Evolutionary conservation across 2,888 invertebrate species (phyloP).

Genomic region (Trilocha varians): DNA sequence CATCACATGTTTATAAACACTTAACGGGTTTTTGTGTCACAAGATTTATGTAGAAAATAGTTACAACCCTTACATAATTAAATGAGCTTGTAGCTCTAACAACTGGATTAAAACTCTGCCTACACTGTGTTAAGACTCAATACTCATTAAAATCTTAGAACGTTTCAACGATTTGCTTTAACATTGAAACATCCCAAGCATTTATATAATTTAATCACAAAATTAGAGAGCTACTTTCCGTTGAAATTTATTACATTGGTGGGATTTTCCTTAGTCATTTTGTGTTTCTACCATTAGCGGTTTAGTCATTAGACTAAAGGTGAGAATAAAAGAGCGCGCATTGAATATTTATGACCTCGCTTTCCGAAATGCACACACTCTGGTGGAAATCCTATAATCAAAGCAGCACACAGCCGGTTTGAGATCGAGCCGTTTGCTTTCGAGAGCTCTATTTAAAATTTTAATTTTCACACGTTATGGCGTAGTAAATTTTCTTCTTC

Average conservation of each 20-base stretch:
- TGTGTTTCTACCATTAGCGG: background rate
- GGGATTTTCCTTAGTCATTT: background rate
- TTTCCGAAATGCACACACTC: conserved; percentile 34
- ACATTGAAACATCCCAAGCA: no score
- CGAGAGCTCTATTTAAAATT: conserved; percentile 15
- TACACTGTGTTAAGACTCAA: no score
- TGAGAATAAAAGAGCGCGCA: conserved; percentile 18
- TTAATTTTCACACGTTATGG: conserved; percentile 23
- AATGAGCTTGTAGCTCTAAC: no score
- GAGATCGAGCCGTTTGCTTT: conserved; percentile 14
- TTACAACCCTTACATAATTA: no score
- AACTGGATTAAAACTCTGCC: no score
- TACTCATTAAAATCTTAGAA: no score
- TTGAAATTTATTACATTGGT: background rate
- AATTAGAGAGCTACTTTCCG: no score
- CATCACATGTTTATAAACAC: no score
- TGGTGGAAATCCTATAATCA: conserved; percentile 22
- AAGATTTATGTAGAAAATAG: no score
- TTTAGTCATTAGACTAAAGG: conserved; percentile 17
- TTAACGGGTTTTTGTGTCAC: no score
- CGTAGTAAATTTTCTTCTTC: background rate
- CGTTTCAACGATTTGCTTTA: no score
- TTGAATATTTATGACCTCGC: conserved; percentile 40
- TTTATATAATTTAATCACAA: no score
- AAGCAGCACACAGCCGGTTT: conserved; percentile 19